Evolutionary conservation across 2,888 invertebrate genomes (phyloP).

Genomic region (Geotrupes spiniger): DNA sequence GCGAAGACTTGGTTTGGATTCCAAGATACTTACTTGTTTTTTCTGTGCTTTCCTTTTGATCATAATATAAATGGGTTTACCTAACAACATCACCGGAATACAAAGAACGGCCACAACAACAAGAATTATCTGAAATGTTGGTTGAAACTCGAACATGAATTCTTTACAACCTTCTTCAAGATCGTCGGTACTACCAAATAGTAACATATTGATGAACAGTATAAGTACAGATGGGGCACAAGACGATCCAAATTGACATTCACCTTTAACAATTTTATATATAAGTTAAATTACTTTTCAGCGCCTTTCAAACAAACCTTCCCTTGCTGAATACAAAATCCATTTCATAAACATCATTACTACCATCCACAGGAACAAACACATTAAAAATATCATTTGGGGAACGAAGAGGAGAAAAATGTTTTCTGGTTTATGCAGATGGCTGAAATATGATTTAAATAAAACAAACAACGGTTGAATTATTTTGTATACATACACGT

Average conservation of each 20-base stretch:
- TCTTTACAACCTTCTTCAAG: constrained; percentile 51
- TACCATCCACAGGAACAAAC: constrained; percentile 89
- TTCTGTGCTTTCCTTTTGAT: constrained; percentile 41
- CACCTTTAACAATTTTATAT: constrained; percentile 16
- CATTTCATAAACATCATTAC: constrained; percentile 92
- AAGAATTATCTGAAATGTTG: constrained; percentile 60
- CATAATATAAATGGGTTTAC: constrained; percentile 70
- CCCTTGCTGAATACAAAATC: constrained; percentile 63
- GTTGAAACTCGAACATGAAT: constrained; percentile 62
- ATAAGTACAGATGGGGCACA: constrained; percentile 76
- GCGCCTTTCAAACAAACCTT: constrained; percentile 40
- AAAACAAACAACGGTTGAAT: constrained; percentile 19
- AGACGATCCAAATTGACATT: constrained; percentile 46
- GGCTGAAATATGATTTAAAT: constrained; percentile 47
- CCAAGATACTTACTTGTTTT: constrained; percentile 11
- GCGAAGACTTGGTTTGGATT: too few species aligned
- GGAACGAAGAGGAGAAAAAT: constrained; percentile 86
- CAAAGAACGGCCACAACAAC: constrained; percentile 65
- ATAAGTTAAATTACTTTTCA: not conserved
- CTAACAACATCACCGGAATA: constrained; percentile 74
- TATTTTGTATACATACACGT: constrained; percentile 56
- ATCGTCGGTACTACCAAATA: constrained; percentile 49
- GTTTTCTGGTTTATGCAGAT: constrained; percentile 66
- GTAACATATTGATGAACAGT: constrained; percentile 76
- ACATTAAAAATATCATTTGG: constrained; percentile 81